Percentiles rank a stretch among this genome's conserved stretches.
Evolutionary conservation across 2,113 vertebrate genomes (phyloP).

Genomic region (Pluvialis apricaria): DNA sequence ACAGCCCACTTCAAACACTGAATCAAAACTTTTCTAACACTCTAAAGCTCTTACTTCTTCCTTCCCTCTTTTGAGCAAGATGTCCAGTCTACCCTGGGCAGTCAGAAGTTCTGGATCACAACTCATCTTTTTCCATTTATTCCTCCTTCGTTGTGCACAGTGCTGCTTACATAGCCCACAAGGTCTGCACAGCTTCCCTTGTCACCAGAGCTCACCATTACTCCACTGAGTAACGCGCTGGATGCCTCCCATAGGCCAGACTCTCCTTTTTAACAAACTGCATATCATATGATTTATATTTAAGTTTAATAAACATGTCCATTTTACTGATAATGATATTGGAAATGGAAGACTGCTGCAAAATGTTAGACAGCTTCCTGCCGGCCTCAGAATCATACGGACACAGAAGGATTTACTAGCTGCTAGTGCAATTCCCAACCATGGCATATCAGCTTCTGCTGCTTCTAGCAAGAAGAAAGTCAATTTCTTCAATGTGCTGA

Average conservation of each 20-base stretch:
- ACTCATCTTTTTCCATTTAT: neutral
- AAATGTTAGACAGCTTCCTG: neutral
- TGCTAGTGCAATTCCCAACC: neutral
- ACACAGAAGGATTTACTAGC: neutral
- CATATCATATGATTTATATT: neutral
- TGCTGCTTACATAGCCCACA: neutral
- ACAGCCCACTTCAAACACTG: neutral
- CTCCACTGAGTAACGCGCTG: neutral
- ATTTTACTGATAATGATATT: neutral
- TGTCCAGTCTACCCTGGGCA: neutral
- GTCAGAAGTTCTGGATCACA: neutral
- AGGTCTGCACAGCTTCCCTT: neutral
- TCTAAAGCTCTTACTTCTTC: neutral
- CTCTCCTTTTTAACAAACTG: neutral
- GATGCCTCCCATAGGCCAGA: neutral
- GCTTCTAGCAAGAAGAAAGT: neutral
- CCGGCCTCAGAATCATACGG: neutral
- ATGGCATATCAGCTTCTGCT: neutral
- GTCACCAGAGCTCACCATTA: neutral
- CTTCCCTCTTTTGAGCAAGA: neutral
- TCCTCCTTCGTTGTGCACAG: neutral
- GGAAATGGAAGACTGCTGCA: neutral
- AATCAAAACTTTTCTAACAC: neutral
- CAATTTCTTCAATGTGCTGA: neutral
- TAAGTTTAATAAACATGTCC: neutral